Evolutionary conservation across 2,888 invertebrate species (phyloP), one percentile per base, ranked within the genome.

Genomic region (Parasteatoda lunata): DNA sequence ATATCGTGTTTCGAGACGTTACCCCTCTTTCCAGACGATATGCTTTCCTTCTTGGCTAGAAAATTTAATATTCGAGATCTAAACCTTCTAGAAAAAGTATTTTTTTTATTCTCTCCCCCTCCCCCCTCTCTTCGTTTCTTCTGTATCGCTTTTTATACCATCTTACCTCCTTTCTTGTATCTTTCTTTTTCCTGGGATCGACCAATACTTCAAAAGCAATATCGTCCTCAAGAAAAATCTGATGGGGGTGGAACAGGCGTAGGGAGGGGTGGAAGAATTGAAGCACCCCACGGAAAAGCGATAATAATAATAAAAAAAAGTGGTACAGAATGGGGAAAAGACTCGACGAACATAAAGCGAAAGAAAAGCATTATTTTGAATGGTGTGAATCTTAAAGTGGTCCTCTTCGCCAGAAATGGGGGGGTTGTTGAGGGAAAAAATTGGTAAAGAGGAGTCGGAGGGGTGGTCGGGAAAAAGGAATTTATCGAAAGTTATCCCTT

Each of bases 401-500:
- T 47, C 51, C 51, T 59, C 59, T 59, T n/a, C 48, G 47, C 13
- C 69, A n/a, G 47, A 13, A 45, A 69, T 69, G 69, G 51, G 15
- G 52, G 13, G 48, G 51, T 13, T 45, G 48, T 11, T 52, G 72
- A 52, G 15, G 72, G 15, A 72, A 51, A n/a, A 72, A 51, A 49
- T 72, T 51, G 15, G 72, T 49, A 49, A 48, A 52, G n/a, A n/a
- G 49, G 8, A 13, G 54, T 54, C 54, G 54, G 68, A 47, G 11
- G 49, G 15, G 52, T 49, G 72, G 49, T 65, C 52, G 9, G 7
- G 70, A 54, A 64, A 54, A 71, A 52, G 73, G 77, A 77, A 82
- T 76, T 83, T 83, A 83, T 83, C 83, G 83, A 77, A 83, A 83
- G 83, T 83, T 83, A 83, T 83, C 83, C 83, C 83, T 83, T 77